phyloP scores from a whole-genome alignment of 2,888 invertebrate genomes.

The Caenorhabditis plicata region DNA sequence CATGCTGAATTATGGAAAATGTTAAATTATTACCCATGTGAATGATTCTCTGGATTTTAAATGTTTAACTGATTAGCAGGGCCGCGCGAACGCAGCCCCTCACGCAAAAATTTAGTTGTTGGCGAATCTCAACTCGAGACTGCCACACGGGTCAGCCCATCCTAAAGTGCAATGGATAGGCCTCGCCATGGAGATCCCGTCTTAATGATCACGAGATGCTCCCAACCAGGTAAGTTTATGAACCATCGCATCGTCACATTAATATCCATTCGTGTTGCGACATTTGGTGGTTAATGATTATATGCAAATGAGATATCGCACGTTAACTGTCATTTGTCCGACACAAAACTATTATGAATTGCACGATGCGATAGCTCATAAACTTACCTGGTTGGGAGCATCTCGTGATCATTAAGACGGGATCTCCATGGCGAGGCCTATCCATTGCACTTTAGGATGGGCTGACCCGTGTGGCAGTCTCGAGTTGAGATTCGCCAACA shows the following conservation, averaged over 20 bases:
- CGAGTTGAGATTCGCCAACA: constrained; percentile 71
- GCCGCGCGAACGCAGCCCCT: constrained; percentile 2
- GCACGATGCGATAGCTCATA: too few species aligned
- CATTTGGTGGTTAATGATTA: too few species aligned
- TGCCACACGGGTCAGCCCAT: constrained; percentile 77
- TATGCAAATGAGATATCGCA: too few species aligned
- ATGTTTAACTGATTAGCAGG: too few species aligned
- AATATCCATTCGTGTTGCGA: too few species aligned
- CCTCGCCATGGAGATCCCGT: constrained; percentile 76
- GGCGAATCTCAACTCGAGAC: constrained; percentile 73
- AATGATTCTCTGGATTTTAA: too few species aligned
- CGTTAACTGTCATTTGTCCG: too few species aligned
- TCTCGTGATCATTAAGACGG: constrained; percentile 76
- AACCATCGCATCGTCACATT: too few species aligned
- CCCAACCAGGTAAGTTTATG: constrained; percentile 81
- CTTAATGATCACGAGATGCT: constrained; percentile 76
- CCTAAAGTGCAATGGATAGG: constrained; percentile 76
- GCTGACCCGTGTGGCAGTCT: constrained; percentile 78
- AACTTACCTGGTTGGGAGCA: too few species aligned
- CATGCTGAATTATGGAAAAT: too few species aligned
- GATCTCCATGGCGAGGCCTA: constrained; percentile 76
- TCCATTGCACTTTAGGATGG: constrained; percentile 76
- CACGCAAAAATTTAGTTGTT: constrained; percentile 62
- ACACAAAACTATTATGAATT: too few species aligned
- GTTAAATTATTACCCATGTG: too few species aligned